Conservation (phyloP, 2,797 vertebrate species). For the Enteromius unitaeniatus region DNA sequence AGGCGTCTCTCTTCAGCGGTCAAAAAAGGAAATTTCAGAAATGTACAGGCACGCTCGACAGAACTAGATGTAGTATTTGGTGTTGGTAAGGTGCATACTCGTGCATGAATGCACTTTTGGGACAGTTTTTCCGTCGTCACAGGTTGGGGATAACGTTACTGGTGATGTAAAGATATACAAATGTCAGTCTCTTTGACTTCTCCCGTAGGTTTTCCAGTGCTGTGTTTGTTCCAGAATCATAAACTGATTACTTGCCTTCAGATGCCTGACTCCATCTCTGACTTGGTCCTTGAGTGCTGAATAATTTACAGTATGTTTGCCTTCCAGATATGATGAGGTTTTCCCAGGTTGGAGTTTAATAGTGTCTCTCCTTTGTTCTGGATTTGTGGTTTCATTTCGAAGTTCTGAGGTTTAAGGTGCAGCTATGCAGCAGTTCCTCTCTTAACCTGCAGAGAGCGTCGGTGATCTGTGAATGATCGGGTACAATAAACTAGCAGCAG, state of each 20-base stretch:
- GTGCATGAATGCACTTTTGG: slow-evolving; percentile 52
- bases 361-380: slow-evolving; percentile 22
- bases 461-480: slow-evolving; percentile 1
- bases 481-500: slow-evolving; percentile 20
- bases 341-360: neutral
- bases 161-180: slow-evolving; percentile 2
- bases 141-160: slow-evolving; percentile 31
- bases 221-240: neutral
- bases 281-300: slow-evolving; percentile 1
- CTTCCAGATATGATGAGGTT: neutral
- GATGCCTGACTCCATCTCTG: neutral
- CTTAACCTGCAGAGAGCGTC: slow-evolving; percentile 25
- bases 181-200: neutral
- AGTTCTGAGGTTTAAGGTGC: slow-evolving; percentile 19
- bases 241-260: neutral
- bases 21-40: slow-evolving; percentile 4
- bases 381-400: slow-evolving; percentile 15
- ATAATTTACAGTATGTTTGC: neutral
- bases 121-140: slow-evolving; percentile 38
- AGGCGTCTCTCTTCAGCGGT: neutral
- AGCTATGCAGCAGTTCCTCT: slow-evolving; percentile 23
- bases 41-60: neutral
- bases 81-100: slow-evolving; percentile 48
- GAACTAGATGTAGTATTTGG: slow-evolving; percentile 41
- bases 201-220: slow-evolving; percentile 6